Percentiles rank a stretch among this genome's conserved stretches.
These are phyloP conservation scores for Riptortus pedestris DNA, from an alignment of 1,140 invertebrate species.

Conservation along the genomic window DNA sequence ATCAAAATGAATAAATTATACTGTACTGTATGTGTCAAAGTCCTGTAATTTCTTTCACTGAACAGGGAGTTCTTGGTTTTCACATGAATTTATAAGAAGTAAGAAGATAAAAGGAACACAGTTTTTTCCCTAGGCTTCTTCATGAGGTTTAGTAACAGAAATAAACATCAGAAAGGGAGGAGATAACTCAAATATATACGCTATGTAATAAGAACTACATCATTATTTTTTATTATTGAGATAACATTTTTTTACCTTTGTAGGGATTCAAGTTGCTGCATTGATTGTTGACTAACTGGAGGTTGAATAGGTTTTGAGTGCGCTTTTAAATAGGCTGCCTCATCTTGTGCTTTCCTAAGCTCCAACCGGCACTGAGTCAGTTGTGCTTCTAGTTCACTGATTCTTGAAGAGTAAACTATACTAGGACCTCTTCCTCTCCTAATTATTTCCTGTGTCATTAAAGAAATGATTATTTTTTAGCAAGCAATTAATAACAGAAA, in stretches of 20 bases:
- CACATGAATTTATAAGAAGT: too few relatives aligned
- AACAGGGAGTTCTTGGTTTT: not conserved
- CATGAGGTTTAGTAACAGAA: too few relatives aligned
- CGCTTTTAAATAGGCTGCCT: constrained; percentile 38
- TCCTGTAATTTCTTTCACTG: not conserved
- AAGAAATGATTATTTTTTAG: too few relatives aligned
- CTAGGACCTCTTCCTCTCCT: constrained; percentile 20
- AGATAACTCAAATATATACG: too few relatives aligned
- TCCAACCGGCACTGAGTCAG: constrained; percentile 64
- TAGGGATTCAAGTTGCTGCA: not conserved
- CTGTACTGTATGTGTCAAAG: not conserved
- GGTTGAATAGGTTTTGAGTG: constrained; percentile 5
- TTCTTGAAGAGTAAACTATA: constrained; percentile 62
- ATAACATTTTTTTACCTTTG: too few relatives aligned
- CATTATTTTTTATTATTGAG: too few relatives aligned
- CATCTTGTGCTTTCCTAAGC: constrained; percentile 55
- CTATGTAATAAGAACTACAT: too few relatives aligned
- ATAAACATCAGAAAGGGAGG: too few relatives aligned
- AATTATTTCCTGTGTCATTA: constrained; percentile 9
- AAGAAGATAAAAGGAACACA: too few relatives aligned
- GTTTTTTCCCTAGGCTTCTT: too few relatives aligned
- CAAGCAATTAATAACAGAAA: constrained; percentile 30
- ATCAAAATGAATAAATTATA: not conserved
- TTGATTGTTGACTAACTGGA: not conserved
- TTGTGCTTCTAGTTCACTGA: constrained; percentile 71